Base-by-base conservation (phyloP, 2,113 vertebrate genomes). In the Cyprinodon tularosa region DNA sequence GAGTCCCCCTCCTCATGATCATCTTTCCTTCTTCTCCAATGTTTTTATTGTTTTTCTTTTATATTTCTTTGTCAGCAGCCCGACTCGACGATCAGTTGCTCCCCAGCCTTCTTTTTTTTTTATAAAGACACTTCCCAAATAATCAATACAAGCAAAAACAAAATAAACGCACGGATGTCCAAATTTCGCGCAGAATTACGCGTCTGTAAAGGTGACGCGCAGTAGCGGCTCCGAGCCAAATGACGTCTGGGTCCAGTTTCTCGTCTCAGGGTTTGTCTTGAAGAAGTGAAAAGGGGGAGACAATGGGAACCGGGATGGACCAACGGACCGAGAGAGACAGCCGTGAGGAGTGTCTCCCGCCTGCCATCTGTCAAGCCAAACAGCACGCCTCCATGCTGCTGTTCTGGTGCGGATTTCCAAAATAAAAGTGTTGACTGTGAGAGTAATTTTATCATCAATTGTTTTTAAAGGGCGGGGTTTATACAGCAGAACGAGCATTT, bases 321-420 rank as follows among this genome's bases (percentile, higher is more conserved):
- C 86, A 77, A 84, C 86, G 75, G 85, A 90, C 84, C 88, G 82
- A 86, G 78, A 76, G 87, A 89, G 81, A 84, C 82, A 87, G 77
- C 82, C 63, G 74, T 63, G 84, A 90, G 70, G 89, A 87, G 89
- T 89, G 89, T 89, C 90, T 90, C 89, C 13, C 88, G 87, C 79
- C 80, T 68, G 93, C 92, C 94, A 92, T 89, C 92, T 94, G 94
- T 94, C 90, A 93, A 90, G 88, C 57, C 90, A 89, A 80, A 74
- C 38, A 59, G 13, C 68, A 1, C 12, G 2, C 45, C 37, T 15
- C 9, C 0, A 48, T 4, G 5, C 0, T 1, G 53, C 74, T 11
- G 3, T 72, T 88, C 90, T 81, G 69, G 69, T 1, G 0, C 2
- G 0, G n/a, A 3, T 3, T 77, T 90, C 62, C 89, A 87, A 68